Conservation (phyloP, 1,140 invertebrate genomes). For the Holotrichia oblita region DNA sequence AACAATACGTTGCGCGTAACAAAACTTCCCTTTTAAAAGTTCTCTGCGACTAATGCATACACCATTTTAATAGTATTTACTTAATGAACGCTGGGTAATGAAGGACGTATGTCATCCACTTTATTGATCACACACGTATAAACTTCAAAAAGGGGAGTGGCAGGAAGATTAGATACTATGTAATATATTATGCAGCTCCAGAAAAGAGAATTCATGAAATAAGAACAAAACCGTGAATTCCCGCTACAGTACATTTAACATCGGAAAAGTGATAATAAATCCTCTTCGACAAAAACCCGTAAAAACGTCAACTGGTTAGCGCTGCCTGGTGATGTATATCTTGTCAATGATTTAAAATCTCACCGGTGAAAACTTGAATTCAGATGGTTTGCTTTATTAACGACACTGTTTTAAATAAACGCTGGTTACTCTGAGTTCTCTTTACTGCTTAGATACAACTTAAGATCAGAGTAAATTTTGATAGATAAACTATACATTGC, state of each 20-base stretch:
- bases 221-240: slow-evolving; percentile 26
- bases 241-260: slow-evolving; percentile 29
- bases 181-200: neutral
- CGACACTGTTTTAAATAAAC: too few relatives aligned
- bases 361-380: too few relatives aligned
- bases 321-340: slow-evolving; percentile 4
- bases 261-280: slow-evolving; percentile 30
- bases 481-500: too few relatives aligned
- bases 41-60: neutral
- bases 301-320: neutral
- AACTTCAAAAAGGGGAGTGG: neutral
- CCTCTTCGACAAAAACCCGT: neutral
- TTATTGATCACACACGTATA: neutral
- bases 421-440: too few relatives aligned
- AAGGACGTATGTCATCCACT: neutral
- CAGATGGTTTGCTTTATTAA: too few relatives aligned
- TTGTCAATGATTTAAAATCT: neutral
- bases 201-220: neutral
- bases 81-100: neutral
- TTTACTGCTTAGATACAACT: too few relatives aligned
- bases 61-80: neutral
- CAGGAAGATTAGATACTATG: neutral
- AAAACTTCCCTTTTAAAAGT: neutral
- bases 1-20: neutral
- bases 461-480: too few relatives aligned